Evolutionary conservation across 2,113 vertebrate genomes (phyloP), one percentile per base, ranked within the genome.

Genomic region (Pongo abelii): DNA sequence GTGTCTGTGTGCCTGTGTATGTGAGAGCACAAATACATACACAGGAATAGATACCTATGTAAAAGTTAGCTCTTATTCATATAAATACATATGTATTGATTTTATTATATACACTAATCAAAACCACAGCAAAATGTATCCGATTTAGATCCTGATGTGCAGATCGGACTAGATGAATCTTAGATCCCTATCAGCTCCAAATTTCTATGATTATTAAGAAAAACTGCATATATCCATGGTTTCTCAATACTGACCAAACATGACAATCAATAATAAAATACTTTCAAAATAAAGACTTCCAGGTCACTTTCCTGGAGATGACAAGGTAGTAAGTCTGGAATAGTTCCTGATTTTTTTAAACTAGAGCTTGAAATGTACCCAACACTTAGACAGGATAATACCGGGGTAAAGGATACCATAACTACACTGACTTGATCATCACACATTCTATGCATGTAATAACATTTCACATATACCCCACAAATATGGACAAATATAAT

Each of bases 261-360:
- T 78, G 52, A 81, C 1, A 50, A 70, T 87, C 16, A 48, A 4
- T 75, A 48, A 74, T 52, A 57, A 77, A 52, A 96, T 87, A 5
- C 25, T 91, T 97, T 85, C 84, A 23, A 70, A 93, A 64, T 64
- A 81, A 32, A 87, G 22, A 61, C 59, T 52, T 72, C 32, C 6
- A 78, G 10, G 9, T 77, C 46, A 70, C 1, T 81, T 77, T 75
- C 48, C 50, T 72, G 27, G 17, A 84, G 20, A 94, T 61, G n/a
- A 48, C 23, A 4, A 52, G 18, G 17, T 32, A 55, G 40, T 27
- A 70, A 61, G 20, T 48, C 22, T 38, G 27, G 7, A 32, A 8
- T 16, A 61, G 17, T 69, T 20, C 30, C 61, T 40, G 43, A 20
- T 18, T 8, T 96, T 90, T 90, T 43, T 32, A 3, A 9, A 40